phyloP scores from a whole-genome alignment of 2,888 invertebrate genomes.

The Hirtodrosophila trivittata region DNA sequence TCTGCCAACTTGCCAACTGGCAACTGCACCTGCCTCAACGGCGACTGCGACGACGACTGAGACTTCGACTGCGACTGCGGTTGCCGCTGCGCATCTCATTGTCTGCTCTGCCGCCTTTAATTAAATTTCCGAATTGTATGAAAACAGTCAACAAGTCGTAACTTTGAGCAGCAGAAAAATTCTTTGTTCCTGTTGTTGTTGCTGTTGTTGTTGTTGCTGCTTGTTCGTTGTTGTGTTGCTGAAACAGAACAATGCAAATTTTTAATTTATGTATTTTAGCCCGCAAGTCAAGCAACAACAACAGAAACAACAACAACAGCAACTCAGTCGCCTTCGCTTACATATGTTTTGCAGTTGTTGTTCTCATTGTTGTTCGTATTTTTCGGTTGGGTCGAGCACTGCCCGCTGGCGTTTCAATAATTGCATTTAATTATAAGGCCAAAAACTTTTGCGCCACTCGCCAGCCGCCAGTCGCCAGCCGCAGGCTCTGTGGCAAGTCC shows the following conservation, averaged over 20 bases:
- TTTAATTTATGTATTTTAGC: conserved; percentile 80
- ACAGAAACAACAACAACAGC: conserved; percentile 25
- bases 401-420: conserved; percentile 80
- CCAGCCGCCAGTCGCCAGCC: no score
- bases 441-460: conserved; percentile 40
- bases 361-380: conserved; percentile 40
- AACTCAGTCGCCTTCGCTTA: conserved; percentile 58
- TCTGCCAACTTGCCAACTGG: conserved; percentile 8
- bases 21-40: conserved; percentile 61
- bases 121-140: conserved; percentile 79
- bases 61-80: not conserved
- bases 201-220: conserved; percentile 29
- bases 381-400: conserved; percentile 42
- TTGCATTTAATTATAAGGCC: conserved; percentile 82
- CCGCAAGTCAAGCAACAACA: conserved; percentile 46
- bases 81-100: conserved; percentile 62
- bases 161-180: conserved; percentile 64
- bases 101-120: conserved; percentile 76
- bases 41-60: not conserved
- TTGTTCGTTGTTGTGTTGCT: conserved; percentile 27
- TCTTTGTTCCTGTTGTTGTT: conserved; percentile 52
- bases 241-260: conserved; percentile 79
- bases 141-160: conserved; percentile 79
- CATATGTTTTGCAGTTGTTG: conserved; percentile 61
- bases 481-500: conserved; percentile 45